A percentile compares a stretch with the other conserved stretches of the same genome.
These are phyloP conservation scores for Tenrec ecaudatus DNA, from an alignment of 2,113 vertebrate genomes.

Conservation along the genomic window DNA sequence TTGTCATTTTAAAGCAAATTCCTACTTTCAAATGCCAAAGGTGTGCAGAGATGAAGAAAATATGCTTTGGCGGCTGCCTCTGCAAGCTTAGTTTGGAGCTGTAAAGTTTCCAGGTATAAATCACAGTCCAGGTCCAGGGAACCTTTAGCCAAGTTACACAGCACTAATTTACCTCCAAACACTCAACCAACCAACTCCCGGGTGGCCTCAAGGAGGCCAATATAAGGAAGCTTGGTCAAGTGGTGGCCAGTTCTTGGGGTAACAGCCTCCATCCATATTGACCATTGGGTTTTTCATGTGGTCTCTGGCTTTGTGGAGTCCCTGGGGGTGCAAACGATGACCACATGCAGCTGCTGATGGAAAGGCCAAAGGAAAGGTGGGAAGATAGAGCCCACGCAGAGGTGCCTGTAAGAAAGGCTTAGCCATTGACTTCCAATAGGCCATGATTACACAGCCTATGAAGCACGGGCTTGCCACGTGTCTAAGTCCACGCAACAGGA, in stretches of 20 bases:
- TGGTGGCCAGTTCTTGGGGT: background rate
- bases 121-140: background rate
- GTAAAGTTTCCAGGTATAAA: background rate
- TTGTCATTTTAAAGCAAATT: constrained; percentile 60
- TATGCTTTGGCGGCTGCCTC: background rate
- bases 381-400: background rate
- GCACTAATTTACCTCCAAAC: background rate
- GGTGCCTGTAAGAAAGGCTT: background rate
- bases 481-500: background rate
- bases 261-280: background rate
- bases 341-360: background rate
- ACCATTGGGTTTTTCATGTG: background rate
- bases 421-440: background rate
- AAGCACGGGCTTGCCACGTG: background rate
- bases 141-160: background rate
- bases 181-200: background rate
- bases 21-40: constrained; percentile 30
- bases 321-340: background rate
- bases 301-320: background rate
- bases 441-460: background rate
- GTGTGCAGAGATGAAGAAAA: background rate
- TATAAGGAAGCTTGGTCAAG: background rate
- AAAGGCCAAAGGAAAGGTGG: background rate
- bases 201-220: background rate
- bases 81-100: background rate